Conservation (phyloP, 23 tunicate genomes). For the Trididemnum clinides region DNA sequence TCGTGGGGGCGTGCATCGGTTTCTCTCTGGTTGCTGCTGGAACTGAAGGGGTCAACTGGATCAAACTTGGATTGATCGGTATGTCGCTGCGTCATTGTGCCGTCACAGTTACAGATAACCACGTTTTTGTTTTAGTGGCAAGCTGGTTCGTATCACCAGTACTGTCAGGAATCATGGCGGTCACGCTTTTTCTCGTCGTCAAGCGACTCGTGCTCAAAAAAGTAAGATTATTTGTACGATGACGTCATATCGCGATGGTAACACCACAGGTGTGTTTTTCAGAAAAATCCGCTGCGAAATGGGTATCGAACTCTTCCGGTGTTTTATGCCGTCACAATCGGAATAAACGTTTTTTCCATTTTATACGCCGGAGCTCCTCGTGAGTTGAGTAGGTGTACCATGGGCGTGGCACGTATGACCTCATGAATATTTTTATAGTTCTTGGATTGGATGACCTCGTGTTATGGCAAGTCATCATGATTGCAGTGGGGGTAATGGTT, state of each 20-base stretch:
- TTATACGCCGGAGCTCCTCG: slow-evolving; percentile 73
- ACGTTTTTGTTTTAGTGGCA: slow-evolving; percentile 49
- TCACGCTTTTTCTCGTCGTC: slow-evolving; percentile 50
- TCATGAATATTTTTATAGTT: slow-evolving; percentile 28
- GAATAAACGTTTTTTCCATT: slow-evolving; percentile 86
- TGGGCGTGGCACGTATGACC: no score
- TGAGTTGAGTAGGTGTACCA: no score
- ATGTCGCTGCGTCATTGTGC: no score
- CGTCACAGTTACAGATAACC: neutral
- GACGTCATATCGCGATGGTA: neutral
- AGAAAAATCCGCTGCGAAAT: slow-evolving; percentile 40
- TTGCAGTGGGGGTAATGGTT: slow-evolving; percentile 9
- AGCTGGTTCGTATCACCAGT: slow-evolving; percentile 96
- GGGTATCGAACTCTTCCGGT: slow-evolving; percentile 63
- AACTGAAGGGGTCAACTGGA: slow-evolving; percentile 84
- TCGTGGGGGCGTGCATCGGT: slow-evolving; percentile 97
- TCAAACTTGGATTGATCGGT: slow-evolving; percentile 68
- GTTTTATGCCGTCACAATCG: slow-evolving; percentile 77
- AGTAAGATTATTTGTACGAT: neutral
- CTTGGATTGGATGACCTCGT: slow-evolving; percentile 30
- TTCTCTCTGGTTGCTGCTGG: slow-evolving; percentile 92
- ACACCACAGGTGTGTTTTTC: no score
- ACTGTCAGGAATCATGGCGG: slow-evolving; percentile 69
- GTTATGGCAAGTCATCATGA: slow-evolving; percentile 25
- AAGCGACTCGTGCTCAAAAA: neutral